These are phyloP conservation scores for Tenebrosternarchus preto DNA, from an alignment of 2,113 vertebrate genomes.

Conservation along the genomic window DNA sequence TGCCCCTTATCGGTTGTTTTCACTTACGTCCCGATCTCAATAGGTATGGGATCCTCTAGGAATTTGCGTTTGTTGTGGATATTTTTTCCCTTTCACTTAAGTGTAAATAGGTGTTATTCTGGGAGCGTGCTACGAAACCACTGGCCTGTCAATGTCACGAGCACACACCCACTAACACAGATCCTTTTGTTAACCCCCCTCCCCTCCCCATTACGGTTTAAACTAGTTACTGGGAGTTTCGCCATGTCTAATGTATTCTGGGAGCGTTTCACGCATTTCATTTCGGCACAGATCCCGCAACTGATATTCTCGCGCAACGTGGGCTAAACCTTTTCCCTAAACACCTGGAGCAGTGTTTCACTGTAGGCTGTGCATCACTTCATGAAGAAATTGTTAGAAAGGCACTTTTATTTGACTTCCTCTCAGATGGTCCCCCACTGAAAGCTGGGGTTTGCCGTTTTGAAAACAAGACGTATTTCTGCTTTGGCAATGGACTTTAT, in stretches of 20 bases:
- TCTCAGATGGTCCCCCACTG: too few species aligned
- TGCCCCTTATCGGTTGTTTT: background rate
- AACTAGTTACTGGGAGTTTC: background rate
- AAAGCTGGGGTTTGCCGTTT: too few species aligned
- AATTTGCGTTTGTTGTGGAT: background rate
- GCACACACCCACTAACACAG: conserved; percentile 26
- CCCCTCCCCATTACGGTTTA: conserved; percentile 15
- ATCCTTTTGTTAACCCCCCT: conserved; percentile 34
- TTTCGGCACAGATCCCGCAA: too few species aligned
- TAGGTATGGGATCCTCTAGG: conserved; percentile 23
- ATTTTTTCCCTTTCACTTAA: conserved; percentile 7
- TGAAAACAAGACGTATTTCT: too few species aligned
- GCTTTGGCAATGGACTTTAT: too few species aligned
- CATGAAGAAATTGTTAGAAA: too few species aligned
- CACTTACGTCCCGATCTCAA: background rate
- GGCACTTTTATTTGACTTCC: too few species aligned
- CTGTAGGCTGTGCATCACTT: too few species aligned
- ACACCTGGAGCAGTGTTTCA: too few species aligned
- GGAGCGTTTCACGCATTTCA: background rate
- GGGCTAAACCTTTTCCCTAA: too few species aligned
- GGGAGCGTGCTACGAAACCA: conserved; percentile 32
- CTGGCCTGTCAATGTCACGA: conserved; percentile 20
- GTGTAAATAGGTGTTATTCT: conserved; percentile 19
- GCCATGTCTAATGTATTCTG: background rate
- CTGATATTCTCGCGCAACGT: background rate